Evolutionary conservation across 2,888 invertebrate genomes (phyloP).

Genomic region (Paralinhomoeus sp.): DNA sequence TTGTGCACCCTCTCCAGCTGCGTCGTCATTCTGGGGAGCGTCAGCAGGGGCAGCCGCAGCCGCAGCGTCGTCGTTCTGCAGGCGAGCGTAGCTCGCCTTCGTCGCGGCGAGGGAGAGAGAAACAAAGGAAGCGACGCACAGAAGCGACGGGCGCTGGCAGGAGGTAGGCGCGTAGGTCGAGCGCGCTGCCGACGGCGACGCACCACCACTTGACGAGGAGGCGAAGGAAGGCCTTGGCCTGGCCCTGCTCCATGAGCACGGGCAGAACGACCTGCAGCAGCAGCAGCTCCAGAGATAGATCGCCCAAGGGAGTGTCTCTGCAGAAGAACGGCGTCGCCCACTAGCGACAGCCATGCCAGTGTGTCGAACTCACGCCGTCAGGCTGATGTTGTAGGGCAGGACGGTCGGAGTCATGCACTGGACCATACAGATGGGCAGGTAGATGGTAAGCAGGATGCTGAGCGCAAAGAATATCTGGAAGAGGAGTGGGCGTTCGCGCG

Average conservation of each 20-base stretch:
- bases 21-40: neutral
- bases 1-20: neutral
- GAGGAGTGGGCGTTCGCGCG: too few species aligned
- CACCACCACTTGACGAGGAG: conserved; percentile 59
- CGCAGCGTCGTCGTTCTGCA: too few species aligned
- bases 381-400: conserved; percentile 73
- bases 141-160: conserved; percentile 12
- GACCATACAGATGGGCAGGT: conserved; percentile 71
- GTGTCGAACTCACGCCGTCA: conserved; percentile 26
- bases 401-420: conserved; percentile 52
- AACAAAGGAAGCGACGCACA: conserved; percentile 7
- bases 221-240: conserved; percentile 80
- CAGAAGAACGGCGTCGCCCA: conserved; percentile 15
- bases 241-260: conserved; percentile 79
- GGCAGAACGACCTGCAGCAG: conserved; percentile 73
- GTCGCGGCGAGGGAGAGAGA: too few species aligned
- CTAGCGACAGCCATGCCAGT: neutral
- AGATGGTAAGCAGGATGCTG: conserved; percentile 77
- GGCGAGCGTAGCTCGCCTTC: too few species aligned
- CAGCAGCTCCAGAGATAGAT: conserved; percentile 64
- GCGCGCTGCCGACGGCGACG: conserved; percentile 30
- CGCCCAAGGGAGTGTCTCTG: conserved; percentile 55
- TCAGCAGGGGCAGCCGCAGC: neutral
- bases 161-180: conserved; percentile 16
- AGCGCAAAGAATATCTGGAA: conserved; percentile 49